Percentiles rank a stretch among this genome's conserved stretches.
Conservation (phyloP, 2,113 vertebrate genomes). For the Notarius quadriscutis region DNA sequence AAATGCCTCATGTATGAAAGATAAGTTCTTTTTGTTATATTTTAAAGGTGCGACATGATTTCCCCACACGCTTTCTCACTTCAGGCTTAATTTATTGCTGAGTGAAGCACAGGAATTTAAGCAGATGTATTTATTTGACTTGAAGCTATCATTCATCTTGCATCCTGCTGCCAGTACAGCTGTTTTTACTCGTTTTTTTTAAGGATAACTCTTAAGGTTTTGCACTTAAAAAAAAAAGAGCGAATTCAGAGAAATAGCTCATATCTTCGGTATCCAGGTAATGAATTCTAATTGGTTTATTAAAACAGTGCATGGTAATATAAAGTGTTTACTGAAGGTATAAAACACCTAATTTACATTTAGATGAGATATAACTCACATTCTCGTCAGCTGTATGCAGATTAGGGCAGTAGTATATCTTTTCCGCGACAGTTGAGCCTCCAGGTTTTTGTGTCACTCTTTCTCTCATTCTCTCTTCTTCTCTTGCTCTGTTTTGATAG, state of each 20-base stretch:
- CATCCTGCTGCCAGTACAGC: slow-evolving; percentile 34
- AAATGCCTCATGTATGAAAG: slow-evolving; percentile 36
- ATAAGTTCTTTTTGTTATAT: slow-evolving; percentile 34
- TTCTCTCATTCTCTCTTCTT: neutral
- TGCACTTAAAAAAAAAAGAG: slow-evolving; percentile 45
- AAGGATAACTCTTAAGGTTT: slow-evolving; percentile 45
- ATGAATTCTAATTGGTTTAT: slow-evolving; percentile 71
- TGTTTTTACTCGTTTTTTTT: slow-evolving; percentile 23
- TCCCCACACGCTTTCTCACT: slow-evolving; percentile 38
- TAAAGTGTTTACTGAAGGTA: slow-evolving; percentile 74
- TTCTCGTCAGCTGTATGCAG: slow-evolving; percentile 69
- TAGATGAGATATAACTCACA: slow-evolving; percentile 76
- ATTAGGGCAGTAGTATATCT: slow-evolving; percentile 69
- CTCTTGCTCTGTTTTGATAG: slow-evolving; percentile 35
- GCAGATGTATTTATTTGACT: slow-evolving; percentile 56
- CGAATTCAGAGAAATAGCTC: slow-evolving; percentile 57
- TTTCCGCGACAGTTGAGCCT: slow-evolving; percentile 63
- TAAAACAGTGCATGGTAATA: slow-evolving; percentile 71
- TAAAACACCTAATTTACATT: slow-evolving; percentile 76
- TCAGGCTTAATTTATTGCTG: slow-evolving; percentile 47
- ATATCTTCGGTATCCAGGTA: slow-evolving; percentile 57
- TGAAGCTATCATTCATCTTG: slow-evolving; percentile 50
- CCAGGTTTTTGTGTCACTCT: slow-evolving; percentile 58
- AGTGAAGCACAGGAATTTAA: slow-evolving; percentile 49
- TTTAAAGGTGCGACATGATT: slow-evolving; percentile 56